Percentiles rank a stretch among this genome's conserved stretches.
Conservation (phyloP, 2,888 invertebrate species). For the Acanthacorydalis orientalis region DNA sequence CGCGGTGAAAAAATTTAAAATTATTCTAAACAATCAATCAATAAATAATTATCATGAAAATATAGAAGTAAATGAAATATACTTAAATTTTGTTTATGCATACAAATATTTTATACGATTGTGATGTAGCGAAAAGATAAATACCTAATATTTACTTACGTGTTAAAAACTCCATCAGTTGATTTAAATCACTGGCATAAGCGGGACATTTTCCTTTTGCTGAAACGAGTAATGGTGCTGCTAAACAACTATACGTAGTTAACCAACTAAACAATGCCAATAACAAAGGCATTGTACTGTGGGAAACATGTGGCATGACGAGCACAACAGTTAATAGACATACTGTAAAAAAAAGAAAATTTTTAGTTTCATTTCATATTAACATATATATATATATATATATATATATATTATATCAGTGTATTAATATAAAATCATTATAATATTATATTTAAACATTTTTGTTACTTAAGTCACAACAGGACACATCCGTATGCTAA, state of each 20-base stretch:
- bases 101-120: not conserved
- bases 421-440: too few relatives aligned
- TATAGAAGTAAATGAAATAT: too few relatives aligned
- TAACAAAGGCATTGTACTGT: constrained; percentile 4
- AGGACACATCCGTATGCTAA: too few relatives aligned
- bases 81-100: too few relatives aligned
- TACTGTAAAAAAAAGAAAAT: constrained; percentile 31
- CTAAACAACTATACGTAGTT: constrained; percentile 47
- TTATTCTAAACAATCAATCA: too few relatives aligned
- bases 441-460: too few relatives aligned
- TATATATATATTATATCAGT: too few relatives aligned
- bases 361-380: too few relatives aligned
- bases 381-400: too few relatives aligned
- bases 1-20: too few relatives aligned
- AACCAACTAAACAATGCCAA: constrained; percentile 29
- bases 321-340: constrained; percentile 50
- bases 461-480: too few relatives aligned
- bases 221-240: constrained; percentile 48
- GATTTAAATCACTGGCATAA: constrained; percentile 27
- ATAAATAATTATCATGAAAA: too few relatives aligned
- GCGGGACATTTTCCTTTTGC: constrained; percentile 47
- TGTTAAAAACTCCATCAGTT: constrained; percentile 34
- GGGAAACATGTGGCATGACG: constrained; percentile 32
- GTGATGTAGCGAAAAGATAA: not conserved
- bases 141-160: constrained; percentile 25